Evolutionary conservation across 2,797 vertebrate genomes (phyloP).

Genomic region (Lithobates sylvaticus): DNA sequence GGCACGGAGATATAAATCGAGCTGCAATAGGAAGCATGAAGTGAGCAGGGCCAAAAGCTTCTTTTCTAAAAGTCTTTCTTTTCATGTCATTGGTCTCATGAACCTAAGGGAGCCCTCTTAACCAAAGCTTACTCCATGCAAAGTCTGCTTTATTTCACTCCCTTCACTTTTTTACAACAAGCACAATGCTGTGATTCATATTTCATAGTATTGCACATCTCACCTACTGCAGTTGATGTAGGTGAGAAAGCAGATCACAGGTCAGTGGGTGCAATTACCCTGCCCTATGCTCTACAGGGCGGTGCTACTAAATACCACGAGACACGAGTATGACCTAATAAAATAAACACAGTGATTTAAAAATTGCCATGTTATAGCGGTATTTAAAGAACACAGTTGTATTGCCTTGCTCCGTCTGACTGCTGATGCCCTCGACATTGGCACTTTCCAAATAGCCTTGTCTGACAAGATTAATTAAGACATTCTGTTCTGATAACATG

Average conservation of each 20-base stretch:
- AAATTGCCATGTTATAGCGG: neutral
- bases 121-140: too few species aligned
- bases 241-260: neutral
- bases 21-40: too few species aligned
- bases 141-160: too few species aligned
- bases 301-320: neutral
- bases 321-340: neutral
- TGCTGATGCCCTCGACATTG: constrained; percentile 19
- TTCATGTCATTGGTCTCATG: too few species aligned
- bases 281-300: too few species aligned
- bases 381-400: neutral
- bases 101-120: too few species aligned
- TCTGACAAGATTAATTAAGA: constrained; percentile 31
- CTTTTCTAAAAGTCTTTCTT: too few species aligned
- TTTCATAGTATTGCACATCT: too few species aligned
- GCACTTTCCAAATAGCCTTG: constrained; percentile 11
- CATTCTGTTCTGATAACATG: constrained; percentile 28
- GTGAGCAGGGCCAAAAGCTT: too few species aligned
- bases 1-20: too few species aligned
- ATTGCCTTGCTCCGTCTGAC: neutral
- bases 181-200: too few species aligned
- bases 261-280: neutral
- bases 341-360: neutral
- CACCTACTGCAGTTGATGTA: neutral
- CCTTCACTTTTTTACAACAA: too few species aligned